A percentile compares a stretch with the other conserved stretches of the same genome.
These are phyloP conservation scores for Cuculus canorus DNA, from an alignment of 2,797 vertebrate genomes.

Conservation along the genomic window DNA sequence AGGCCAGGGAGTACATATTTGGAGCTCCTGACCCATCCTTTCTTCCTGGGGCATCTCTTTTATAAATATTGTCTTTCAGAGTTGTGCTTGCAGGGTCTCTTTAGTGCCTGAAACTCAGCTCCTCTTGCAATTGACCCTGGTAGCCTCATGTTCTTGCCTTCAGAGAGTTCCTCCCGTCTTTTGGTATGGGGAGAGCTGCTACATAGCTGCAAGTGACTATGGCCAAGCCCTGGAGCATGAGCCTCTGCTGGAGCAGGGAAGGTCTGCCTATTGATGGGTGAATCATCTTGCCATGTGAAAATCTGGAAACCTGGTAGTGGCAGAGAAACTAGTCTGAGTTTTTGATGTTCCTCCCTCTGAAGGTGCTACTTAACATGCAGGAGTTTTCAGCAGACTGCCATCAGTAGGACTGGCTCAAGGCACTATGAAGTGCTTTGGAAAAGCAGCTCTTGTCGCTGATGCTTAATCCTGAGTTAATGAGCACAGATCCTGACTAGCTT, in stretches of 20 bases:
- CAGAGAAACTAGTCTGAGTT: neutral
- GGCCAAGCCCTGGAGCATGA: neutral
- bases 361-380: accelerated
- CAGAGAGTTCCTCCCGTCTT: neutral
- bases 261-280: neutral
- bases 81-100: neutral
- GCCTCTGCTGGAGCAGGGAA: neutral
- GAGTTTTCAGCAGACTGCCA: neutral
- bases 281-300: neutral
- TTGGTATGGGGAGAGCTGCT: neutral
- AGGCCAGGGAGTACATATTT: neutral
- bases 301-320: neutral
- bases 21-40: neutral
- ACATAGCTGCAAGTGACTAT: neutral
- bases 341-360: neutral
- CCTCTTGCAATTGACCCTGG: accelerated
- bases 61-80: neutral
- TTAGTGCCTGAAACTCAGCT: neutral
- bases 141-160: neutral
- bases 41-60: neutral
- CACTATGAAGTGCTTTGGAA: neutral
- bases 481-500: neutral
- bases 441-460: neutral
- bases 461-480: neutral
- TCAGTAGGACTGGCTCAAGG: neutral